Base-by-base conservation (phyloP, 2,797 vertebrate genomes). In the Smutsia temminckii region DNA sequence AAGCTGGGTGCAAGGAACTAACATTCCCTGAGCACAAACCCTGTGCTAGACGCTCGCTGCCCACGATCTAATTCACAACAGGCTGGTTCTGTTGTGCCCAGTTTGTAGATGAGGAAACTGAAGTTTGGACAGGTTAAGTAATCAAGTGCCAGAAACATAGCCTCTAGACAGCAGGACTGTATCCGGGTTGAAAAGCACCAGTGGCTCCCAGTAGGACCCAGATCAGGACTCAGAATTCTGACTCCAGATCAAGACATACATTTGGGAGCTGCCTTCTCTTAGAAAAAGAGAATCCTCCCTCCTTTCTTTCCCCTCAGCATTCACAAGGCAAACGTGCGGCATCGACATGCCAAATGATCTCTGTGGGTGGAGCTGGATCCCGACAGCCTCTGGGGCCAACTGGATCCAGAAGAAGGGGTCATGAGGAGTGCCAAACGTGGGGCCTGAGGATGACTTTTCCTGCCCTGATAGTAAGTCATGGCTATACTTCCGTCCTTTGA, bases 361-460 rank as follows among this genome's bases (percentile, higher is more conserved):
- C 8, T 99, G 99, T 85, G 98, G 97, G n/a, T 99, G 99, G 99
- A 97, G 9, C 6, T 96, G 40, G 91, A 13, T 97, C 46, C 40
- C 8, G 1, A 91, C 96, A 57, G 29, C 96, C 4, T 11, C 12
- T 0, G 0, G 97, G 0, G 93, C 49, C 84, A 94, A 91, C 68
- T 99, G 99, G 97, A 51, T 2, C 0, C 97, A 96, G 89, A 99
- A 98, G 98, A 0, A 0, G n/a, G 99, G 99, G 13, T 3, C 1
- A 0, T 98, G 98, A 0, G 85, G 98, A 0, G 98, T 97, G 32
- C 96, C 91, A 1, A 98, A 97, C 6, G 98, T 98, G 12, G 99
- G 99, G 46, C 99, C 99, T 9, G 57, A 98, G 5, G 96, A 98
- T 77, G 99, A 99, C 96, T 99, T 98, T 96, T 99, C 99, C 61